Evolutionary conservation across 2,113 vertebrate species (phyloP).

Genomic region (Halcyon senegalensis): DNA sequence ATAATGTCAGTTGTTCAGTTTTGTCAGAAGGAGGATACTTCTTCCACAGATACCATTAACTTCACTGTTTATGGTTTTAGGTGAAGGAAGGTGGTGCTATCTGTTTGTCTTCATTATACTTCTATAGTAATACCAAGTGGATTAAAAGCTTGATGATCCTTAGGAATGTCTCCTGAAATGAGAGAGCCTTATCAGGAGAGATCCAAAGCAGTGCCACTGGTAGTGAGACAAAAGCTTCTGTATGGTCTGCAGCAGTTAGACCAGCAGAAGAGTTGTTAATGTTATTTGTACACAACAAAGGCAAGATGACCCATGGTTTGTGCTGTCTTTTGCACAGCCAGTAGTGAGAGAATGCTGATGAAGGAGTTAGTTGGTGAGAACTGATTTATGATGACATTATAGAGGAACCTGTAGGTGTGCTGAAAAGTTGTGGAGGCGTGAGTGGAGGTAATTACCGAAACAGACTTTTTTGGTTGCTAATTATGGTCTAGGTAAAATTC

Average conservation of each 20-base stretch:
- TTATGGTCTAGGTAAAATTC: neutral
- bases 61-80: neutral
- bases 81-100: neutral
- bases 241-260: neutral
- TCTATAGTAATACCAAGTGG: neutral
- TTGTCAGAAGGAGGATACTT: neutral
- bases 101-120: neutral
- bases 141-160: neutral
- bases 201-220: neutral
- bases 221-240: neutral
- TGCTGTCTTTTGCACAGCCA: neutral
- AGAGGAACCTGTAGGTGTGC: neutral
- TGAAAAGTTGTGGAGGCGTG: neutral
- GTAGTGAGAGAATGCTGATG: accelerated
- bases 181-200: neutral
- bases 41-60: neutral
- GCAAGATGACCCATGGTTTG: neutral
- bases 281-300: accelerated
- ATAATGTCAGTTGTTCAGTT: neutral
- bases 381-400: neutral
- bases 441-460: neutral
- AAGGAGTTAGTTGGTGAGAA: neutral
- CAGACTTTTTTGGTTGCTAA: neutral
- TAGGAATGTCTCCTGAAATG: neutral
- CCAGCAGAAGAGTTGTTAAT: neutral